Conservation (phyloP, 2,797 vertebrate genomes). For the Huso huso region DNA sequence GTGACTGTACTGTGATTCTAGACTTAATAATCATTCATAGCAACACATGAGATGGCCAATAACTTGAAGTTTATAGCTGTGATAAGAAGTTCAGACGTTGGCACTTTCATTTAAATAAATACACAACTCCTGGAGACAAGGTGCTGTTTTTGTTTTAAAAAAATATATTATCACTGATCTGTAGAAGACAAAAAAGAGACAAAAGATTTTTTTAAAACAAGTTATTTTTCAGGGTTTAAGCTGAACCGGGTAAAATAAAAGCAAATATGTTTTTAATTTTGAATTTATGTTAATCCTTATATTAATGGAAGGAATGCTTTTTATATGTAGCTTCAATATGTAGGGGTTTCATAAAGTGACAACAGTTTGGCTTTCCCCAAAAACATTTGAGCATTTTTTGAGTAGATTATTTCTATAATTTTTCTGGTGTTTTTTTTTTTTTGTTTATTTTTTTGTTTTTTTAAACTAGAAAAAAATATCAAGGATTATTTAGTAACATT, state of each 20-base stretch:
- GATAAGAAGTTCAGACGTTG: slow-evolving; percentile 71
- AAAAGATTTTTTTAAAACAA: slow-evolving; percentile 31
- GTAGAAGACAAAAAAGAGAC: slow-evolving; percentile 14
- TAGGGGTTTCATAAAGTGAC: too few species aligned
- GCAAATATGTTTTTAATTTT: slow-evolving; percentile 8
- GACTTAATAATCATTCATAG: slow-evolving; percentile 71
- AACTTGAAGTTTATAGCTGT: slow-evolving; percentile 71
- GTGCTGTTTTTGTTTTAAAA: slow-evolving; percentile 68
- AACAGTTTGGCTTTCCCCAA: too few species aligned
- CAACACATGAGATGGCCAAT: slow-evolving; percentile 75
- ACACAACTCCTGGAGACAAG: slow-evolving; percentile 69
- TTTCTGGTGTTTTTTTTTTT: too few species aligned
- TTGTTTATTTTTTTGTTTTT: too few species aligned
- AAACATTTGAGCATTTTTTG: too few species aligned
- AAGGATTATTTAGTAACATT: too few species aligned
- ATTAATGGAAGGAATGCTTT: too few species aligned
- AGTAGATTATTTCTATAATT: too few species aligned
- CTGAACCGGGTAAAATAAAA: slow-evolving; percentile 24
- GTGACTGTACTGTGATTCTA: slow-evolving; percentile 79
- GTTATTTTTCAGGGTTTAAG: slow-evolving; percentile 29
- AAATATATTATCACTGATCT: not conserved
- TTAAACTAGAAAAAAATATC: too few species aligned
- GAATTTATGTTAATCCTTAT: not conserved
- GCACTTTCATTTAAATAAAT: slow-evolving; percentile 58
- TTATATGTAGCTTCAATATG: too few species aligned